These are phyloP conservation scores for Cyphotilapia sp. DNA, from an alignment of 2,113 vertebrate species.

Conservation along the genomic window DNA sequence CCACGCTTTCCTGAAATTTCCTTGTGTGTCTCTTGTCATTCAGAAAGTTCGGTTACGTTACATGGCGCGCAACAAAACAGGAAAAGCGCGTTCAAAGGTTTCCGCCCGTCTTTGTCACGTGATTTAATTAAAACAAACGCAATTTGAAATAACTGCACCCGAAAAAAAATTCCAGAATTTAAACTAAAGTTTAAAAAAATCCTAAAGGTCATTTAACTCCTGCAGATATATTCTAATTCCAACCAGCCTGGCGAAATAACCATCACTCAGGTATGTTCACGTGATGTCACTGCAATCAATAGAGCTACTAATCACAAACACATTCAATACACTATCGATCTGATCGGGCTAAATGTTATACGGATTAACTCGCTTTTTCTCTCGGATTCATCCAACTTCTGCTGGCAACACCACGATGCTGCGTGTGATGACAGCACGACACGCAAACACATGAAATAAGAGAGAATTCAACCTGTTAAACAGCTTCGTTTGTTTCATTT, in stretches of 20 bases:
- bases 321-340: slow-evolving; percentile 53
- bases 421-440: background rate
- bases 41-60: background rate
- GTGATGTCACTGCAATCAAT: slow-evolving; percentile 56
- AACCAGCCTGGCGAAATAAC: slow-evolving; percentile 25
- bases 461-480: background rate
- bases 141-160: background rate
- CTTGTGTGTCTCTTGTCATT: background rate
- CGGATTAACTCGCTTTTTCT: slow-evolving; percentile 3
- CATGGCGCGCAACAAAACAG: background rate
- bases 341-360: slow-evolving; percentile 45
- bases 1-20: background rate
- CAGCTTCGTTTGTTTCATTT: background rate
- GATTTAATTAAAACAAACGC: background rate
- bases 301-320: slow-evolving; percentile 59
- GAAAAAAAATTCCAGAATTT: background rate
- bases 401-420: background rate
- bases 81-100: background rate
- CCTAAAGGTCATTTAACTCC: background rate
- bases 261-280: slow-evolving; percentile 52
- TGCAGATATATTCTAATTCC: slow-evolving; percentile 16
- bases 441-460: background rate
- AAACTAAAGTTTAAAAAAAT: background rate
- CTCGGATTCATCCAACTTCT: background rate
- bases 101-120: background rate